Conservation (phyloP, 2,888 invertebrate species). For the Sinodicranocentrus sp. region DNA sequence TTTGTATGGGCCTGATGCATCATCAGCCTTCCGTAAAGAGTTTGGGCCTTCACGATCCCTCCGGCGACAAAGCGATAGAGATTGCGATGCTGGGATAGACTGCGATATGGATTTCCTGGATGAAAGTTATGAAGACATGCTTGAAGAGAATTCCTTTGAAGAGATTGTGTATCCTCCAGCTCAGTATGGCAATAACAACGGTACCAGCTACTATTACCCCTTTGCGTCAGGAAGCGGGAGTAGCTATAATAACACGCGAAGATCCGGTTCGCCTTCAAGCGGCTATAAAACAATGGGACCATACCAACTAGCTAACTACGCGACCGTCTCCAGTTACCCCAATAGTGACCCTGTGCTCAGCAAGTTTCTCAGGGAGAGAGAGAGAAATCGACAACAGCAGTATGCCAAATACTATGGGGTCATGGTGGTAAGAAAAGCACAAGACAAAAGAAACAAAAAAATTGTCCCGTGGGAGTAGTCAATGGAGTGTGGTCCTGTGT, state of each 20-base stretch:
- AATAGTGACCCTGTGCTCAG: conserved; percentile 69
- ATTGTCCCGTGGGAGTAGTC: not conserved
- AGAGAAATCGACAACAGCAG: conserved; percentile 42
- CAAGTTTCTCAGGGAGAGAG: conserved; percentile 71
- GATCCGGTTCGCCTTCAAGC: conserved; percentile 62
- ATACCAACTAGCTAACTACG: conserved; percentile 53
- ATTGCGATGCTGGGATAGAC: conserved; percentile 23
- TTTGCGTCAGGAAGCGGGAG: conserved; percentile 38
- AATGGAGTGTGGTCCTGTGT: too few species aligned
- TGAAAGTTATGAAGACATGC: conserved; percentile 60
- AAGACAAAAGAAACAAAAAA: not conserved
- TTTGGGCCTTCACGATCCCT: not conserved
- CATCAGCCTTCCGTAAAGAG: not conserved
- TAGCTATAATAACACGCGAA: conserved; percentile 55
- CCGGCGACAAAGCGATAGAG: conserved; percentile 19
- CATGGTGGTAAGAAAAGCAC: conserved; percentile 46
- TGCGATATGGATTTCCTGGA: conserved; percentile 59
- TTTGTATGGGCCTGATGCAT: not conserved
- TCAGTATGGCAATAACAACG: not conserved
- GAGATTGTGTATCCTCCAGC: conserved; percentile 39
- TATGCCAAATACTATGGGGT: conserved; percentile 40
- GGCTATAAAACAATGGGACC: conserved; percentile 74
- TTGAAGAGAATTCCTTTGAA: conserved; percentile 55
- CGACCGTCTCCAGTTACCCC: conserved; percentile 60
- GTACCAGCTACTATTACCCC: conserved; percentile 35